Evolutionary conservation across 2,113 vertebrate species (phyloP).

Genomic region (Sphyrna mokarran): DNA sequence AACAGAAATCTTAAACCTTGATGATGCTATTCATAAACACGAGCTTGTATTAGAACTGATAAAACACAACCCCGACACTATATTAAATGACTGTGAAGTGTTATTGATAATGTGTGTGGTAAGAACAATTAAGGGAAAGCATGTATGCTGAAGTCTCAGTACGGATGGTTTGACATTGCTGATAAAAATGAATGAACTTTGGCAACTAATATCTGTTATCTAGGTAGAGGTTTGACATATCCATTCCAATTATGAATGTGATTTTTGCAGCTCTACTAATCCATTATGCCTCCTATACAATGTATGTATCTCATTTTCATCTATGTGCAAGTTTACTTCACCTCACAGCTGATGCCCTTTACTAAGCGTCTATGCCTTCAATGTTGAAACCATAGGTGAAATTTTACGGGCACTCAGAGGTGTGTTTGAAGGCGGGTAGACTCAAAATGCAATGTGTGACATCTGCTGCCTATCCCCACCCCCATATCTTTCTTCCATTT

Average conservation of each 20-base stretch:
- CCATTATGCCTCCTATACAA: neutral
- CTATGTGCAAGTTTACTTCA: neutral
- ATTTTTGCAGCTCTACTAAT: neutral
- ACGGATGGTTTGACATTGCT: neutral
- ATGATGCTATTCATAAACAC: neutral
- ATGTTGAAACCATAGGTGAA: neutral
- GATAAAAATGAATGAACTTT: neutral
- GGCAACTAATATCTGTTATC: too few species aligned
- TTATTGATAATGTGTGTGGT: neutral
- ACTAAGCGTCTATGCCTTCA: neutral
- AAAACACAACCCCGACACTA: neutral
- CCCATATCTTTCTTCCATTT: too few species aligned
- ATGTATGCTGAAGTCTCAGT: neutral
- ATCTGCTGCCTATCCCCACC: too few species aligned
- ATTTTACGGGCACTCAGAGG: too few species aligned
- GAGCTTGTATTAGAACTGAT: neutral
- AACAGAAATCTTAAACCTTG: neutral
- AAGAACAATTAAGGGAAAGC: neutral
- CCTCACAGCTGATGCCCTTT: neutral
- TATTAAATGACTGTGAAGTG: neutral
- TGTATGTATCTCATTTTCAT: neutral
- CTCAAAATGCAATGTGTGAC: too few species aligned
- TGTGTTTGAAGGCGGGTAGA: too few species aligned
- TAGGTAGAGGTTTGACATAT: too few species aligned
- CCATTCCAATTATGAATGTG: too few species aligned